Conservation (phyloP, 1,140 invertebrate species). For the Zaprionus taronus region DNA sequence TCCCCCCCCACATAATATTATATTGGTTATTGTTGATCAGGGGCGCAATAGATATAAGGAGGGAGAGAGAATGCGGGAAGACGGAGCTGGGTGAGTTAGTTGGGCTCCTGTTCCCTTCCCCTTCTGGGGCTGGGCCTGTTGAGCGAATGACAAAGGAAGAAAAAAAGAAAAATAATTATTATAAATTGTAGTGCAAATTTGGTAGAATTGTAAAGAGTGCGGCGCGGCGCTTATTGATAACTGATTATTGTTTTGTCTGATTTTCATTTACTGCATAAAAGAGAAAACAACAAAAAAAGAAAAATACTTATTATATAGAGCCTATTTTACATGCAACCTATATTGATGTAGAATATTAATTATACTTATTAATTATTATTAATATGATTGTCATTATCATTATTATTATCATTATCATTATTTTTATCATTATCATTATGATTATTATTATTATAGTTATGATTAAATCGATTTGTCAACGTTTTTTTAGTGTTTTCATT, state of each 20-base stretch:
- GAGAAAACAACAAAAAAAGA: slow-evolving; percentile 5
- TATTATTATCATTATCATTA: slow-evolving; percentile 37
- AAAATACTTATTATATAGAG: slow-evolving; percentile 38
- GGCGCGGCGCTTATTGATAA: slow-evolving; percentile 39
- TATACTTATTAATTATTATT: slow-evolving; percentile 42
- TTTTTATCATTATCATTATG: slow-evolving; percentile 43
- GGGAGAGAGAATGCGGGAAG: not conserved
- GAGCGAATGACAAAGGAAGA: slow-evolving; percentile 7
- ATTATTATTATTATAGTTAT: slow-evolving; percentile 43
- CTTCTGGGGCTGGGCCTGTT: not conserved
- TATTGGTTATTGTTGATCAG: not conserved
- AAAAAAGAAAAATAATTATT: not conserved
- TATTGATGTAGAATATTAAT: slow-evolving; percentile 43
- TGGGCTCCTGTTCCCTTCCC: not conserved
- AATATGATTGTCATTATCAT: slow-evolving; percentile 29
- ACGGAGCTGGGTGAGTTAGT: not conserved
- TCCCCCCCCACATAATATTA: not conserved
- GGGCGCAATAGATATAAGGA: not conserved
- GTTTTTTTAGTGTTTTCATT: slow-evolving; percentile 57
- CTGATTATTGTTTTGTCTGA: slow-evolving; percentile 49
- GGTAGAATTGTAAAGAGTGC: slow-evolving; percentile 41
- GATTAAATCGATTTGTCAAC: slow-evolving; percentile 45
- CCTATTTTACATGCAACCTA: slow-evolving; percentile 41
- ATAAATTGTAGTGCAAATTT: slow-evolving; percentile 34
- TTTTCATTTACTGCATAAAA: slow-evolving; percentile 12